Evolutionary conservation across 2,888 invertebrate species (phyloP).

Genomic region (Melanargia galathea): DNA sequence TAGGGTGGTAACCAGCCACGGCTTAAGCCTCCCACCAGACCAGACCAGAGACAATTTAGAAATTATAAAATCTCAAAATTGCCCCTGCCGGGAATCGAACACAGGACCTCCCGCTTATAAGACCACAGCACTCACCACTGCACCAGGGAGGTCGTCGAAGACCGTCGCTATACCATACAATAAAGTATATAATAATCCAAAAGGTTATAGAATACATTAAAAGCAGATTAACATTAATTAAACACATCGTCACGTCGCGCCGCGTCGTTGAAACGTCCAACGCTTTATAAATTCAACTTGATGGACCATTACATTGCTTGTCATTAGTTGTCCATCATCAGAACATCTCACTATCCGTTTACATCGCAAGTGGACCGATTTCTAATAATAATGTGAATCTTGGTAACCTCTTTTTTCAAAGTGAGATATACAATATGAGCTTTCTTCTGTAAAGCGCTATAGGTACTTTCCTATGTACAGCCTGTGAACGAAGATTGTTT

Average conservation of each 20-base stretch:
- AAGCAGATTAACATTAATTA: not conserved
- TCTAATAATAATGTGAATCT: slow-evolving; percentile 25
- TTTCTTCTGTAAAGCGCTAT: not conserved
- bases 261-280: not conserved
- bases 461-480: not conserved
- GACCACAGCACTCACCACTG: too few relatives aligned
- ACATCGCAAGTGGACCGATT: slow-evolving; percentile 20
- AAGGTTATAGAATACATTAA: not conserved
- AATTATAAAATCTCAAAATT: too few relatives aligned
- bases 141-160: too few relatives aligned
- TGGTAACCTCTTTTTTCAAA: slow-evolving; percentile 4
- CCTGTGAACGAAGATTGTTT: too few relatives aligned
- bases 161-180: too few relatives aligned
- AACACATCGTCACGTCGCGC: not conserved
- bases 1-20: too few relatives aligned
- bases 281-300: slow-evolving; percentile 16
- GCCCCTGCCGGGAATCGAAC: too few relatives aligned
- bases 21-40: too few relatives aligned
- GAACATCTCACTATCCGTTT: slow-evolving; percentile 1
- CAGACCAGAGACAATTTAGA: too few relatives aligned
- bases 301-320: slow-evolving; percentile 17
- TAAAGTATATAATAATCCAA: too few relatives aligned
- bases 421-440: not conserved
- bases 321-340: slow-evolving; percentile 23
- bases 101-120: too few relatives aligned